Evolutionary conservation across 2,888 invertebrate genomes (phyloP).

Genomic region (Watsonalla binaria): DNA sequence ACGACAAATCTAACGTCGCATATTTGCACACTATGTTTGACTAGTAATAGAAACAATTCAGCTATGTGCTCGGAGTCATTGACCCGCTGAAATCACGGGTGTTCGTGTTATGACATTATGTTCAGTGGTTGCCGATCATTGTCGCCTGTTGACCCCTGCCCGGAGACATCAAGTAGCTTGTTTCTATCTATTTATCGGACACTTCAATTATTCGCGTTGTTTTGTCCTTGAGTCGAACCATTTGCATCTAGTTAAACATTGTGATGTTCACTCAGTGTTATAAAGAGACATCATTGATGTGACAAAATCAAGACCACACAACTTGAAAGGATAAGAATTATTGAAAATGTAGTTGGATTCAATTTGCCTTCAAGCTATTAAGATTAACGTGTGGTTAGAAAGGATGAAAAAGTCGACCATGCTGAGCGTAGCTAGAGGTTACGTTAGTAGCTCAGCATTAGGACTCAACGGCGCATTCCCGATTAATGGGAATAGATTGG

Average conservation of each 20-base stretch:
- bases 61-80: conserved; percentile 47
- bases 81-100: conserved; percentile 68
- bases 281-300: no score
- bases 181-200: conserved; percentile 58
- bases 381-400: conserved; percentile 24
- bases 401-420: conserved; percentile 27
- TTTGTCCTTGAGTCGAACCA: conserved; percentile 36
- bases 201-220: conserved; percentile 55
- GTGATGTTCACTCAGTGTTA: background rate
- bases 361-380: conserved; percentile 25
- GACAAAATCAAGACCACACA: background rate
- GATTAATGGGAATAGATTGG: conserved; percentile 63
- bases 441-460: conserved; percentile 27
- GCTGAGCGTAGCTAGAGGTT: conserved; percentile 19
- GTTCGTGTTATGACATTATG: conserved; percentile 60
- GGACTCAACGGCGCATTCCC: conserved; percentile 43
- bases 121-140: conserved; percentile 52
- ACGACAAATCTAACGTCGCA: conserved; percentile 1
- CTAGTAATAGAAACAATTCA: conserved; percentile 18
- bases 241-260: conserved; percentile 14
- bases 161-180: conserved; percentile 54
- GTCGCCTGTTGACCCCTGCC: conserved; percentile 56
- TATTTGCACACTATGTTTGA: conserved; percentile 9
- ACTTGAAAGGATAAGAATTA: background rate
- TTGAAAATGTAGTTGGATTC: background rate